Base-by-base conservation (phyloP, 2,797 vertebrate genomes). In the Ptychadena robeensis region DNA sequence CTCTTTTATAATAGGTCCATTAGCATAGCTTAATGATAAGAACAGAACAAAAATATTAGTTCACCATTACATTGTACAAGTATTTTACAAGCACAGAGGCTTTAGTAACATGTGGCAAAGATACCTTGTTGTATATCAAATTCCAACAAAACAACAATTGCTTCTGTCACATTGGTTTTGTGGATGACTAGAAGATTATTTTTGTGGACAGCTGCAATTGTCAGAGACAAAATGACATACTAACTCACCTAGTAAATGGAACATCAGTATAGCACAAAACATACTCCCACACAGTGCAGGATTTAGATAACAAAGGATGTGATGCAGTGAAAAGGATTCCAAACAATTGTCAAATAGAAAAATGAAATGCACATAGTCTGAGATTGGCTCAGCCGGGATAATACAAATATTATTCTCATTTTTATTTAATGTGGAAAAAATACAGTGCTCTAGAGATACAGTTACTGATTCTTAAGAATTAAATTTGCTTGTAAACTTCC, bases 161-260 rank as follows among this genome's bases (percentile, higher is more conserved):
- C 27, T 72, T 74, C 82, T 84, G 82, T 84, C 82, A 84, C 63
- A 68, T 53, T 79, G 70, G 61, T 69, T 84, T 67, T 84, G 70
- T 68, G 82, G 44, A 79, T 79, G 76, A 73, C 40, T 44, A 40
- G 69, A 83, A 83, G 70, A 79, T 73, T 80, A 79, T 84, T 79
- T 83, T 73, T 84, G 80, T 82, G 82, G 76, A 79, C 82, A 84
- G 82, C 75, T 79, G 69, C 70, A 80, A 80, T 79, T 79, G 76
- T 79, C 70, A 79, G 63, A 80, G 66, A 84, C 70, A 85, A 75
- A 74, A 80, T 85, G 64, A 80, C 77, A 80, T 80, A 70, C 67
- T 71, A 75, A 80, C 48, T 84, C 44, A 75, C 64, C 71, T 75
- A 80, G 71, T 75, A 85, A 85, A 75, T 80, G 53, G 72, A 75